phyloP scores from a whole-genome alignment of 2,888 invertebrate species.

The Megastigmus dorsalis region DNA sequence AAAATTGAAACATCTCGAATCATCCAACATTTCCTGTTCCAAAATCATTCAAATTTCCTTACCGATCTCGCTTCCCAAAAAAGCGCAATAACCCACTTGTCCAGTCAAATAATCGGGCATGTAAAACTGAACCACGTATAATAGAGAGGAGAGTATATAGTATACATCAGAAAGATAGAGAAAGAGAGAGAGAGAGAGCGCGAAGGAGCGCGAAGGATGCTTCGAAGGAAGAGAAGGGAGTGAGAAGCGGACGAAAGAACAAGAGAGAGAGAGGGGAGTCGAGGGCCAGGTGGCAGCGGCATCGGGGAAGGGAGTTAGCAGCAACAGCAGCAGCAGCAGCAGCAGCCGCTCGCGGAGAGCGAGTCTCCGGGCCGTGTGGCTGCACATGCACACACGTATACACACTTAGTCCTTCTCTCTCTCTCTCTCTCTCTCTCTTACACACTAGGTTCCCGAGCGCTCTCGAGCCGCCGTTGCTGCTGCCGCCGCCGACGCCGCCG shows the following conservation, averaged over 20 bases:
- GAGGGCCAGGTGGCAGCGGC: not conserved
- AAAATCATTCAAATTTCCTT: no score
- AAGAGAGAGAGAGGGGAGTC: not conserved
- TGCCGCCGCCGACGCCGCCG: slow-evolving; percentile 22
- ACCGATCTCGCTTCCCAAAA: not conserved
- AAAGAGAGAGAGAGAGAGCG: slow-evolving; percentile 1
- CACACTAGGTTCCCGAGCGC: slow-evolving; percentile 48
- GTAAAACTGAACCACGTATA: no score
- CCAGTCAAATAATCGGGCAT: not conserved
- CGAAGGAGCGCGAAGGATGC: no score
- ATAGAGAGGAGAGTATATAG: not conserved
- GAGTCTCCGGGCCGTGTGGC: not conserved
- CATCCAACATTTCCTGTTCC: no score
- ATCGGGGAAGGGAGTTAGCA: not conserved
- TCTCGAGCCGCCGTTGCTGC: slow-evolving; percentile 26
- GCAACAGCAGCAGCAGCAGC: not conserved
- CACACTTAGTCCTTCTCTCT: not conserved
- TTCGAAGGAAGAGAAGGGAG: not conserved
- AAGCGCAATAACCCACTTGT: not conserved
- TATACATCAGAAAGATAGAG: not conserved
- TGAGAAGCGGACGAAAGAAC: not conserved
- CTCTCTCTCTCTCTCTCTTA: slow-evolving; percentile 12
- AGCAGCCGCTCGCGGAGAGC: not conserved
- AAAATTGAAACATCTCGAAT: not conserved
- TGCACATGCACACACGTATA: not conserved